Conservation (phyloP, 2,797 vertebrate species). For the Phaenicophaeus curvirostris region DNA sequence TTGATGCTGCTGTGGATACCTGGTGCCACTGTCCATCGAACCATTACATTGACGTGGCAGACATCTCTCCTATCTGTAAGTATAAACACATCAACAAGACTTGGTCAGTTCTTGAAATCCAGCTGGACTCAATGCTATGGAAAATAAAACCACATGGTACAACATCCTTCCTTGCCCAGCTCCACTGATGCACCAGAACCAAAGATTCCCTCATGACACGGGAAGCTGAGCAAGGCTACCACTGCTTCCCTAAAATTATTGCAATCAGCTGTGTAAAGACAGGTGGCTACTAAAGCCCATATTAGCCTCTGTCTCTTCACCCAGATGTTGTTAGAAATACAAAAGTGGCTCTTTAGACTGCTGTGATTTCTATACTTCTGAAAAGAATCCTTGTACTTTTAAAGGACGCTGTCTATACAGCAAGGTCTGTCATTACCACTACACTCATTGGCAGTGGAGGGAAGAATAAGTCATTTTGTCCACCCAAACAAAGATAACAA, state of each 20-base stretch:
- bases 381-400: not conserved
- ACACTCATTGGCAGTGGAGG: not conserved
- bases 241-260: not conserved
- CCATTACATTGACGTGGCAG: accelerated
- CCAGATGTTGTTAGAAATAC: not conserved
- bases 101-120: not conserved
- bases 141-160: not conserved
- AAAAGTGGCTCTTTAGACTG: not conserved
- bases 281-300: not conserved
- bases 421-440: not conserved
- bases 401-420: not conserved
- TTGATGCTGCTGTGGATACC: accelerated
- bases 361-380: not conserved
- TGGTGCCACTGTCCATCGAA: not conserved
- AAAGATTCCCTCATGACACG: not conserved
- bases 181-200: not conserved
- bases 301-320: not conserved
- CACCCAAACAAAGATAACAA: not conserved
- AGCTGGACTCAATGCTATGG: not conserved
- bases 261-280: accelerated
- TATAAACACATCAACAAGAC: not conserved
- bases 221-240: not conserved
- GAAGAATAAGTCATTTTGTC: not conserved
- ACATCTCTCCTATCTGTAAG: not conserved
- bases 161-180: not conserved